phyloP scores from a whole-genome alignment of 2,888 invertebrate genomes.

The Seira musarum region DNA sequence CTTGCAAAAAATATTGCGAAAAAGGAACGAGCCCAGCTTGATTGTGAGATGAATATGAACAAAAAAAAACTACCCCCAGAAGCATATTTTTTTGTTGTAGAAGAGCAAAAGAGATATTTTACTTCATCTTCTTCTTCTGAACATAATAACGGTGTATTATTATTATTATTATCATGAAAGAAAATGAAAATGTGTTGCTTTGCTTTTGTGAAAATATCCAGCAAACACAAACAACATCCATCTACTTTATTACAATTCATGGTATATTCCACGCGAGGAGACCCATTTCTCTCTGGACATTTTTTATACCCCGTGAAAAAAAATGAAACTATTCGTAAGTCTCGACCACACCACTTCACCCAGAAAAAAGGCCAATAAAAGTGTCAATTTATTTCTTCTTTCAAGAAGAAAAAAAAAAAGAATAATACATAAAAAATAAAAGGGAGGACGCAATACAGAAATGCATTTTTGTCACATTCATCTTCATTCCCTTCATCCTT shows the following conservation, averaged over 20 bases:
- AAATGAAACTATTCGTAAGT: not conserved
- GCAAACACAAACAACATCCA: not conserved
- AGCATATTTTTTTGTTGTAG: too few species aligned
- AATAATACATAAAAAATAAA: not conserved
- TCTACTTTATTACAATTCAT: not conserved
- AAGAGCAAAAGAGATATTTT: not conserved
- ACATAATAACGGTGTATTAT: not conserved
- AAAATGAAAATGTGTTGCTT: not conserved
- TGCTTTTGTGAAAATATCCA: too few species aligned
- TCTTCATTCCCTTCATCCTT: not conserved
- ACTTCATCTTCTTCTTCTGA: not conserved
- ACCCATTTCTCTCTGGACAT: not conserved
- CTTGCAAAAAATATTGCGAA: not conserved
- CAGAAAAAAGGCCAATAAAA: not conserved
- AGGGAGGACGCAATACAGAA: not conserved
- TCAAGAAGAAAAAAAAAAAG: not conserved
- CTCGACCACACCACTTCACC: not conserved
- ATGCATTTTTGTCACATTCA: not conserved
- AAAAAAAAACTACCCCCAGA: not conserved
- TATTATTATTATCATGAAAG: not conserved
- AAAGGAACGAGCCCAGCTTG: not conserved
- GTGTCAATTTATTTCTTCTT: not conserved
- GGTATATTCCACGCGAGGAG: not conserved
- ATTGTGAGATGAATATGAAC: not conserved
- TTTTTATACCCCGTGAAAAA: not conserved